Conservation (phyloP, 2,797 vertebrate species). For the Siniperca scherzeri region DNA sequence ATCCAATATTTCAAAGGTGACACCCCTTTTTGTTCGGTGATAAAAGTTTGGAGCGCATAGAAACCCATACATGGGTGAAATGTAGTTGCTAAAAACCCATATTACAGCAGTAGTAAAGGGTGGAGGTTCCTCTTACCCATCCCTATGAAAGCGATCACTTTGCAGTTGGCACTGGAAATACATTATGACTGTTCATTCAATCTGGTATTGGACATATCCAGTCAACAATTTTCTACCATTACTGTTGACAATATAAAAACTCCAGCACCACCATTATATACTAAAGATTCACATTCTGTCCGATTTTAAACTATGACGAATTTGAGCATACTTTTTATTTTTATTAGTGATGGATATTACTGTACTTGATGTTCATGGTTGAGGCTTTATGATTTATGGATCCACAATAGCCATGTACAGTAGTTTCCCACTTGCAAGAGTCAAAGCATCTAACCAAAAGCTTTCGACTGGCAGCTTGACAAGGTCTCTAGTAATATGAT, state of each 20-base stretch:
- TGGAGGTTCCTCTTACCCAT: slow-evolving; percentile 72
- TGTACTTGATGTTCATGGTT: neutral
- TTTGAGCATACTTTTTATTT: neutral
- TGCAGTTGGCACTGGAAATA: slow-evolving; percentile 67
- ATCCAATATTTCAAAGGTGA: slow-evolving; percentile 57
- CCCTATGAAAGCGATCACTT: slow-evolving; percentile 80
- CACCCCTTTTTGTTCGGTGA: slow-evolving; percentile 81
- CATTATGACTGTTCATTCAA: slow-evolving; percentile 73
- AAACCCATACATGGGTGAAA: slow-evolving; percentile 76
- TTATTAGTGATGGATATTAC: slow-evolving; percentile 10
- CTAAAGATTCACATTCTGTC: neutral
- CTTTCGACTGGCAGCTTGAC: slow-evolving; percentile 58
- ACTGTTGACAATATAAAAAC: slow-evolving; percentile 48
- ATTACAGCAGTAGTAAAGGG: slow-evolving; percentile 65
- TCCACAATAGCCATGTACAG: slow-evolving; percentile 36
- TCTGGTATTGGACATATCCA: slow-evolving; percentile 53
- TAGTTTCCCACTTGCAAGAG: slow-evolving; percentile 6
- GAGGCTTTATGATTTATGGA: slow-evolving; percentile 40
- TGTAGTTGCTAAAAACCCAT: slow-evolving; percentile 73
- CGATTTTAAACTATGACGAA: neutral
- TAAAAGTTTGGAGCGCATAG: slow-evolving; percentile 70
- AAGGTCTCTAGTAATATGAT: slow-evolving; percentile 70
- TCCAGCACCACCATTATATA: neutral
- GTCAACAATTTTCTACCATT: slow-evolving; percentile 48
- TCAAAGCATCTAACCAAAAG: slow-evolving; percentile 27